Percentiles rank a stretch among this genome's conserved stretches.
These are phyloP conservation scores for Oryzias javanicus DNA, from an alignment of 2,113 vertebrate species.

Conservation along the genomic window DNA sequence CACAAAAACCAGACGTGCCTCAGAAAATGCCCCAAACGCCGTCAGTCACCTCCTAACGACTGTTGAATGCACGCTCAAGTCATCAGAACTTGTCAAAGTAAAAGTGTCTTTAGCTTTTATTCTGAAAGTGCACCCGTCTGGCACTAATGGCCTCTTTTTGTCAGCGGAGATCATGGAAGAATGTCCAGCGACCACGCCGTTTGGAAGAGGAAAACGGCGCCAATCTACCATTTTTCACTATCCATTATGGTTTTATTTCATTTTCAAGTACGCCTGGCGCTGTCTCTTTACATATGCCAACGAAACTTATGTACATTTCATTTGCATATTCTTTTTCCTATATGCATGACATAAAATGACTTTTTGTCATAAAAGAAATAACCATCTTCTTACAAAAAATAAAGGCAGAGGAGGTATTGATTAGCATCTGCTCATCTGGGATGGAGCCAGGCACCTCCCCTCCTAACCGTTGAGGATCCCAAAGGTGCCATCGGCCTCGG, in stretches of 20 bases:
- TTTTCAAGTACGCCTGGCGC: conserved; percentile 35
- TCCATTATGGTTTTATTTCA: conserved; percentile 51
- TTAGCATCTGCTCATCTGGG: conserved; percentile 61
- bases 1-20: conserved; percentile 59
- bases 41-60: conserved; percentile 47
- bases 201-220: conserved; percentile 48
- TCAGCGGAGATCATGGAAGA: conserved; percentile 46
- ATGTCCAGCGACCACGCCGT: conserved; percentile 35
- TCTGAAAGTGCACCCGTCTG: not conserved
- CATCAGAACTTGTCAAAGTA: conserved; percentile 69
- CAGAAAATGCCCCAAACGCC: conserved; percentile 56
- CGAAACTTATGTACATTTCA: conserved; percentile 41
- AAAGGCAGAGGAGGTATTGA: conserved; percentile 54
- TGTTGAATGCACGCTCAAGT: conserved; percentile 32
- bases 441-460: conserved; percentile 18
- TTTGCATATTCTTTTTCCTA: conserved; percentile 47
- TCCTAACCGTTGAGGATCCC: conserved; percentile 33
- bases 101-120: conserved; percentile 48
- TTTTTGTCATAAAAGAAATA: too few species aligned
- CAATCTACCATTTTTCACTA: conserved; percentile 36
- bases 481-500: conserved; percentile 46
- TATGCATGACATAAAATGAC: too few species aligned
- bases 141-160: conserved; percentile 54
- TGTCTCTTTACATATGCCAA: conserved; percentile 37
- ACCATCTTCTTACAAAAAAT: conserved; percentile 45